Conservation (phyloP, 2,888 invertebrate species). For the Volucella bombylans region DNA sequence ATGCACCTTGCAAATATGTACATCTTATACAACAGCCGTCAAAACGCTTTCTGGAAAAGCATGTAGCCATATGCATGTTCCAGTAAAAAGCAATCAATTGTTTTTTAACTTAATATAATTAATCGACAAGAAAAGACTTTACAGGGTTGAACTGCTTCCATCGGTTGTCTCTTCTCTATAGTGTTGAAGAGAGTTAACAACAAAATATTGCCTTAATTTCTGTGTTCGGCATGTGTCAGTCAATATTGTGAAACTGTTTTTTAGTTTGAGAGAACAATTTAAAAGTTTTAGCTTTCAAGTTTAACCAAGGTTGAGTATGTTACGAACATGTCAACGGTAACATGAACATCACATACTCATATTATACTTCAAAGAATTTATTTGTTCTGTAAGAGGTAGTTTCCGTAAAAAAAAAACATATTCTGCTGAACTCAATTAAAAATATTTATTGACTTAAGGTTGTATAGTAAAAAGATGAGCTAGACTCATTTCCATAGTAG, state of each 20-base stretch:
- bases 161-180: no score
- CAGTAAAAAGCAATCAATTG: slow-evolving; percentile 25
- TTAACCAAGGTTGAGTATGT: no score
- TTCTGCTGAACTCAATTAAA: background rate
- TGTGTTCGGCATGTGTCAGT: slow-evolving; percentile 8
- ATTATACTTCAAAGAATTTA: no score
- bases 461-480: background rate
- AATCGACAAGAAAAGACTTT: background rate
- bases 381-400: no score
- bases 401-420: no score
- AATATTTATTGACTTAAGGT: background rate
- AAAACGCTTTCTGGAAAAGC: slow-evolving; percentile 18
- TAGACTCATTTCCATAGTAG: background rate
- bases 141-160: no score
- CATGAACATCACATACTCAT: no score
- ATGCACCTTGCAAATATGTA: background rate
- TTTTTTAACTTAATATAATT: slow-evolving; percentile 10
- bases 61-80: slow-evolving; percentile 1
- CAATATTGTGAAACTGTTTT: background rate
- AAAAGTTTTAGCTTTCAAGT: no score
- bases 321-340: no score
- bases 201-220: background rate
- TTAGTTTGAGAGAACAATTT: background rate
- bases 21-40: background rate
- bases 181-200: background rate